Evolutionary conservation across 2,888 invertebrate species (phyloP).

Genomic region (Drosophila acutilabella): DNA sequence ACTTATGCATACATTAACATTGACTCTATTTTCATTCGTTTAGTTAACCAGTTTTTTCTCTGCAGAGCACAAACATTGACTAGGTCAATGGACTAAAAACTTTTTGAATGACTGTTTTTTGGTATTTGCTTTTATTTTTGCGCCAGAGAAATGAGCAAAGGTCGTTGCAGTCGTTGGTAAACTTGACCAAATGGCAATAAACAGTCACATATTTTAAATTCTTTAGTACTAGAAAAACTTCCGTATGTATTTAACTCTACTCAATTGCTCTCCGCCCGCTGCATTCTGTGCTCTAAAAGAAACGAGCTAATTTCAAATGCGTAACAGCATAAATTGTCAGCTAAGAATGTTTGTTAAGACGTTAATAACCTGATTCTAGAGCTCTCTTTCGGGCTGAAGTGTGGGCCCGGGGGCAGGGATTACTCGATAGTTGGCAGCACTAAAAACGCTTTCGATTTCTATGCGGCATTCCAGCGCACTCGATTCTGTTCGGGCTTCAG

Average conservation of each 20-base stretch:
- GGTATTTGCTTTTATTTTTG: slow-evolving; percentile 1
- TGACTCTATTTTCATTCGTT: slow-evolving; percentile 22
- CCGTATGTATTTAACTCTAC: slow-evolving; percentile 44
- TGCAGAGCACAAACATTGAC: slow-evolving; percentile 39
- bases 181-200: slow-evolving; percentile 7
- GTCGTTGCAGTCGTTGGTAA: slow-evolving; percentile 12
- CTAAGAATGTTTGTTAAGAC: slow-evolving; percentile 58
- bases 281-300: slow-evolving; percentile 27
- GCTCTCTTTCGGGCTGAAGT: slow-evolving; percentile 29
- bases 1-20: slow-evolving; percentile 1
- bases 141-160: slow-evolving; percentile 44
- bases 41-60: slow-evolving; percentile 55
- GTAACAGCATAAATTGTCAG: slow-evolving; percentile 65
- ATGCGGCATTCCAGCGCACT: slow-evolving; percentile 68
- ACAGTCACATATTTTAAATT: slow-evolving; percentile 47
- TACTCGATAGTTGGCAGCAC: slow-evolving; percentile 23
- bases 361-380: slow-evolving; percentile 63
- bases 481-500: slow-evolving; percentile 53
- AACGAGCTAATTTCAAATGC: slow-evolving; percentile 62
- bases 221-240: slow-evolving; percentile 42
- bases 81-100: slow-evolving; percentile 65
- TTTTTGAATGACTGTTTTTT: slow-evolving; percentile 29
- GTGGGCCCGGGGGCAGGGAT: slow-evolving; percentile 7
- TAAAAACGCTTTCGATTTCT: slow-evolving; percentile 57
- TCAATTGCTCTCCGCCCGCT: slow-evolving; percentile 1